Evolutionary conservation across 2,797 vertebrate genomes (phyloP), one percentile per base, ranked within the genome.

Genomic region (Varecia variegata): DNA sequence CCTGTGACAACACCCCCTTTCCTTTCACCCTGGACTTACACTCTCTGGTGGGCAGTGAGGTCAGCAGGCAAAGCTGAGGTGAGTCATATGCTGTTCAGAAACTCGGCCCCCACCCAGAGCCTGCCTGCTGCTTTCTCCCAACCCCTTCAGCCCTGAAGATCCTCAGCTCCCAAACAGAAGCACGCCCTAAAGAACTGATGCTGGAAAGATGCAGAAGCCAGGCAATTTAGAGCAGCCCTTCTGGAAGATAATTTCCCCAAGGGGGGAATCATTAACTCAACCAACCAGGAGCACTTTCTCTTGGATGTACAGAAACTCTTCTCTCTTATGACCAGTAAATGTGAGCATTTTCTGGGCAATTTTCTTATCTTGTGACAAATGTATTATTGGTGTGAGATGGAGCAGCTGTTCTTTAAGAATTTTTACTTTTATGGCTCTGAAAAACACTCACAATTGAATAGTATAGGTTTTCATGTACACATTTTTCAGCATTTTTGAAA

Each of bases 281-380:
- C 35, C 88, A 95, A 74, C 50, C 47, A 91, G 68, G n/a, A 52
- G 68, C 80, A 80, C 43, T 96, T 96, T 84, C 79, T 93, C 86
- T 68, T 60, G 43, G 85, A 94, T 95, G 93, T 96, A 96, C 27
- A 93, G 93, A 95, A 94, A 88, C 32, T 45, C 85, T 96, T 87
- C 76, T 96, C 86, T 95, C 96, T 82, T 70, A 87, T 40, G 67
- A 85, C 86, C 88, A 97, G 95, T 95, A 97, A 96, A 95, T 82
- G 95, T 43, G 85, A 96, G 80, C 94, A 68, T 86, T 95, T 96
- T 50, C 70, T 38, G 52, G 92, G 52, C 84, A 82, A 87, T 89
- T 97, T 96, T 97, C 86, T 90, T 88, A 91, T 96, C 94, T 93
- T 65, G 68, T 60, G 90, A 94, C 40, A 30, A 89, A 96, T 93